These are phyloP conservation scores for Patella caerulea DNA, from an alignment of 2,888 invertebrate genomes.

Conservation along the genomic window DNA sequence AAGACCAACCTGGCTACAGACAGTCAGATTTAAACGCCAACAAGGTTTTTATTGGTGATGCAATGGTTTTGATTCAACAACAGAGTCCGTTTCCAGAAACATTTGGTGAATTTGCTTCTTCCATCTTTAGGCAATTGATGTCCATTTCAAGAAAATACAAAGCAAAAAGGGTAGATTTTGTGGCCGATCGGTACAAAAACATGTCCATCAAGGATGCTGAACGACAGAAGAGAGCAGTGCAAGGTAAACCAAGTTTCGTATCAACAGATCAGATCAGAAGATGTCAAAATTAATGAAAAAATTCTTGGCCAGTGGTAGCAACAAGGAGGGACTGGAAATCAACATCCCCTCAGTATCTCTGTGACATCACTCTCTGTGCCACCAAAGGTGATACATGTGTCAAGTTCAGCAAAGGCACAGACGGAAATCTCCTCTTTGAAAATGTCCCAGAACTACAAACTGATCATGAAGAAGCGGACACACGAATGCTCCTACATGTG, in stretches of 20 bases:
- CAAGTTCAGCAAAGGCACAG: not conserved
- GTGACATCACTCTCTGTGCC: constrained; percentile 8
- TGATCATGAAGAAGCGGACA: not conserved
- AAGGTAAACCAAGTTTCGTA: constrained; percentile 5
- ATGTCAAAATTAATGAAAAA: constrained; percentile 12
- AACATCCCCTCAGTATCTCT: not conserved
- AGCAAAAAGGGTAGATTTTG: constrained; percentile 13
- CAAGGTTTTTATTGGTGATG: constrained; percentile 11
- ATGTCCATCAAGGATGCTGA: constrained; percentile 11
- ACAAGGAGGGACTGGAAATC: constrained; percentile 17
- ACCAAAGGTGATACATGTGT: not conserved
- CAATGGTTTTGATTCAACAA: constrained; percentile 16
- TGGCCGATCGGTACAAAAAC: constrained; percentile 15
- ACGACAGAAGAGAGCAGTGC: not conserved
- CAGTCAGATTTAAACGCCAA: too few relatives aligned
- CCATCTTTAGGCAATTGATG: not conserved
- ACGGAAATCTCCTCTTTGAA: not conserved
- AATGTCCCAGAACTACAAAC: not conserved
- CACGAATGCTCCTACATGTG: not conserved
- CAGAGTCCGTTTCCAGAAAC: constrained; percentile 16
- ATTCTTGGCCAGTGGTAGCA: constrained; percentile 15
- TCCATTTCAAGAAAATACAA: constrained; percentile 12
- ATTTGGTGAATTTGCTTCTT: constrained; percentile 9
- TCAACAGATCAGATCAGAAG: constrained; percentile 20
- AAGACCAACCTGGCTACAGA: not conserved